Percentiles rank a stretch among this genome's conserved stretches.
Evolutionary conservation across 2,888 invertebrate species (phyloP).

Genomic region (Serripes groenlandicus): DNA sequence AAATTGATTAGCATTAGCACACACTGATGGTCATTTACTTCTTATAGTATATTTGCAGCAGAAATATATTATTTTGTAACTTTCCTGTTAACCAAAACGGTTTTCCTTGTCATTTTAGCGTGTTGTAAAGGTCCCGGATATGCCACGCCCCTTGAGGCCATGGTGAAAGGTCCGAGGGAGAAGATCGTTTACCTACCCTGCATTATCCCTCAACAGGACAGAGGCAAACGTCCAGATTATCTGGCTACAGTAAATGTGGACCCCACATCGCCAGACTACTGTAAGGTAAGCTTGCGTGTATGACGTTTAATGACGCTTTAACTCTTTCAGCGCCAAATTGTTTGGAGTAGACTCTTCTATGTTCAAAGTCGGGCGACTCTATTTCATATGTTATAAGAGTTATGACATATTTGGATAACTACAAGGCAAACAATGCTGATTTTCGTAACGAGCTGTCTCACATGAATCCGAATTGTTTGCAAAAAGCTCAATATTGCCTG

Average conservation of each 20-base stretch:
- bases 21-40: background rate
- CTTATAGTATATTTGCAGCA: background rate
- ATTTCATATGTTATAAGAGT: too few relatives aligned
- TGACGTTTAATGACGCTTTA: too few relatives aligned
- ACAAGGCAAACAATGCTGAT: too few relatives aligned
- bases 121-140: conserved; percentile 87
- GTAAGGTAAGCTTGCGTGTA: conserved; percentile 92
- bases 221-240: conserved; percentile 92
- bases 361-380: too few relatives aligned
- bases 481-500: too few relatives aligned
- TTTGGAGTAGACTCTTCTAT: too few relatives aligned
- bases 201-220: conserved; percentile 88
- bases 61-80: background rate
- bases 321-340: too few relatives aligned
- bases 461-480: too few relatives aligned
- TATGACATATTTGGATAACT: too few relatives aligned
- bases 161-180: conserved; percentile 93
- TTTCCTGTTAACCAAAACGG: background rate
- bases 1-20: background rate
- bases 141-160: conserved; percentile 90
- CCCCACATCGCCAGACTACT: conserved; percentile 93
- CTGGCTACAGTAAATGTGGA: conserved; percentile 97
- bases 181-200: conserved; percentile 96
- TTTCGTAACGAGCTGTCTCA: too few relatives aligned
- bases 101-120: conserved; percentile 47